Evolutionary conservation across 2,888 invertebrate species (phyloP).

Genomic region (Parthenolecanium corni): DNA sequence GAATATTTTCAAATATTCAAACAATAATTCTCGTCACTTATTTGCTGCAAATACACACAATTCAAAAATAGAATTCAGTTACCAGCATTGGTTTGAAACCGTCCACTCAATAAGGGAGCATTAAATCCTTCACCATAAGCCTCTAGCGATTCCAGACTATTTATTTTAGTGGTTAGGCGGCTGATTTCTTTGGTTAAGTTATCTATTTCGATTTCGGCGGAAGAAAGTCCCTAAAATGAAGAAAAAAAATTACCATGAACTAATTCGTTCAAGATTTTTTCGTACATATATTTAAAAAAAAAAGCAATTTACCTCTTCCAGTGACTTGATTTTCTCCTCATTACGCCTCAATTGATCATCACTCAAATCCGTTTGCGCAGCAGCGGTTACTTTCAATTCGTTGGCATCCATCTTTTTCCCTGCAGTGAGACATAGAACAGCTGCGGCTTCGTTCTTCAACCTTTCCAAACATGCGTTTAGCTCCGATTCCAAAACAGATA

Average conservation of each 20-base stretch:
- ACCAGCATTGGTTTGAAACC: background rate
- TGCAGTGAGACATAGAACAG: conserved; percentile 50
- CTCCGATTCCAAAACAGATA: conserved; percentile 46
- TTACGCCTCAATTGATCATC: background rate
- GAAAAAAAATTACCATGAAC: too few relatives aligned
- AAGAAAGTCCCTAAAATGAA: background rate
- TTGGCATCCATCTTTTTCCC: background rate
- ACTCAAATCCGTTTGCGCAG: background rate
- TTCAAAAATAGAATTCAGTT: too few relatives aligned
- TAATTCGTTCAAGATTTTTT: background rate
- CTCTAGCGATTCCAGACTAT: conserved; percentile 16
- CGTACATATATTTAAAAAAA: background rate
- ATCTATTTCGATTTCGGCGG: conserved; percentile 32
- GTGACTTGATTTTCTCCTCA: background rate
- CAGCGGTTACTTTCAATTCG: background rate
- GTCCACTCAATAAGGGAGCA: background rate
- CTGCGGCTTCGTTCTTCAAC: conserved; percentile 56
- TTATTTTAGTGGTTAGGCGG: conserved; percentile 1
- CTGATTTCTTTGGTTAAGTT: background rate
- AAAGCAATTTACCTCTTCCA: background rate
- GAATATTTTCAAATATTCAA: too few relatives aligned
- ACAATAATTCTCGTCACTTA: too few relatives aligned
- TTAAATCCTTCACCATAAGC: conserved; percentile 13
- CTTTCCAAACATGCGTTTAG: conserved; percentile 55
- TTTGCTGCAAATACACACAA: too few relatives aligned